Conservation (phyloP, 2,888 invertebrate species). For the Buathra laborator region DNA sequence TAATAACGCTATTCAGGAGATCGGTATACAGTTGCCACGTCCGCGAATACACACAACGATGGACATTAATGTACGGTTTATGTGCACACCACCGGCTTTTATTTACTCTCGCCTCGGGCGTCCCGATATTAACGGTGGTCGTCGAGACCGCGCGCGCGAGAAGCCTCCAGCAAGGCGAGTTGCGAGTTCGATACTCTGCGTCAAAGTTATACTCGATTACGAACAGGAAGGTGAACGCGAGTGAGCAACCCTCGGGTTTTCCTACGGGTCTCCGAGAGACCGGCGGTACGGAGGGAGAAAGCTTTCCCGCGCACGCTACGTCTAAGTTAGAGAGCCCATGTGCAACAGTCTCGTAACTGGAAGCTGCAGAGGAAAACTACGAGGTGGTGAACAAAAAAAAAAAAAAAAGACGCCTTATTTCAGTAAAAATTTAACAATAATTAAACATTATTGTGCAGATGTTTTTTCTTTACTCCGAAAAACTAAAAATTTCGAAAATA, state of each 20-base stretch:
- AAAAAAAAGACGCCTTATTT: no score
- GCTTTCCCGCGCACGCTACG: conserved; percentile 2
- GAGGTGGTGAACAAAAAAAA: no score
- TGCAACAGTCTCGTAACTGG: background rate
- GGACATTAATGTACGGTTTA: background rate
- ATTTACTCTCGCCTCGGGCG: conserved; percentile 25
- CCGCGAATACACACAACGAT: background rate
- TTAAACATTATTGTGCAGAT: no score
- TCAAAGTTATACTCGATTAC: conserved; percentile 71
- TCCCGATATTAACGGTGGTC: background rate
- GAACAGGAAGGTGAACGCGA: conserved; percentile 82
- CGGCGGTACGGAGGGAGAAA: background rate
- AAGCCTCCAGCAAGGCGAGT: conserved; percentile 24
- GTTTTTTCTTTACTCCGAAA: no score
- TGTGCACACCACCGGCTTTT: background rate
- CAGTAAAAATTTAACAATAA: no score
- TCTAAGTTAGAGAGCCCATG: background rate
- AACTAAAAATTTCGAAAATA: no score
- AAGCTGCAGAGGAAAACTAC: no score
- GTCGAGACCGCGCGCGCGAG: background rate
- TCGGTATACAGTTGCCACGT: background rate
- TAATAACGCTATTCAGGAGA: background rate
- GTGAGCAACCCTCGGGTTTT: conserved; percentile 19
- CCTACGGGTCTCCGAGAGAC: conserved; percentile 17
- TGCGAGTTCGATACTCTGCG: conserved; percentile 53